Base-by-base conservation (phyloP, 2,888 invertebrate species). In the Drosophila niveifrons region DNA sequence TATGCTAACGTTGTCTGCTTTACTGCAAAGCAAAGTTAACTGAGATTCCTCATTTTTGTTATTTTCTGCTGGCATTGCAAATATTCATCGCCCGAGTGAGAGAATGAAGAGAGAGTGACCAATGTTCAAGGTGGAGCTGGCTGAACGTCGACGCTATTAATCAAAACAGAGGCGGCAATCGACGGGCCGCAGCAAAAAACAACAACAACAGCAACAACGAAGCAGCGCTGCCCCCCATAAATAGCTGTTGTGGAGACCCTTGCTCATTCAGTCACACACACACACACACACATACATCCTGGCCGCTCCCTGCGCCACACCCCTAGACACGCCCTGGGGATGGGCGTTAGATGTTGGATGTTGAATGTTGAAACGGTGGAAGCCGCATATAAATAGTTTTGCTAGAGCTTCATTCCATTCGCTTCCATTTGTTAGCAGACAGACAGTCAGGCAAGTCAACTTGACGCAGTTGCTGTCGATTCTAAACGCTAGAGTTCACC, bases 301-400 rank as follows among this genome's bases (percentile, higher is more conserved):
- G 55, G 44, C 51, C 53, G 29, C 57, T 66, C 47, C 65, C 64
- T 46, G 11, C 8, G 65, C 43, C 70, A 48, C 59, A 44, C 62
- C 46, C 36, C 15, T 8, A 10, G 39, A 29, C 62, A 51, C 23
- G 23, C 62, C 52, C 15, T 41, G 34, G 2, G 8, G n/a, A 41
- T 39, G 36, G 36, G n/a, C 36, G n/a, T 36, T 11, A 6, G 36
- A 36, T 36, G 36, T 36, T 36, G 36, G n/a, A 36, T 31, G 31
- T 8, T 31, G 29, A 31, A 31, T 31, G 29, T 9, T 31, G 31
- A 31, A 31, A 31, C n/a, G 66, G 51, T n/a, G 15, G n/a, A 52
- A 50, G 36, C n/a, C 46, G 67, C 72, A 80, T 80, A 87, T 78
- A 82, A 84, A 84, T 83, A 84, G 84, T 86, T 86, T 65, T 48